phyloP scores from a whole-genome alignment of 2,113 vertebrate genomes.

The Sapayoa aenigma region DNA sequence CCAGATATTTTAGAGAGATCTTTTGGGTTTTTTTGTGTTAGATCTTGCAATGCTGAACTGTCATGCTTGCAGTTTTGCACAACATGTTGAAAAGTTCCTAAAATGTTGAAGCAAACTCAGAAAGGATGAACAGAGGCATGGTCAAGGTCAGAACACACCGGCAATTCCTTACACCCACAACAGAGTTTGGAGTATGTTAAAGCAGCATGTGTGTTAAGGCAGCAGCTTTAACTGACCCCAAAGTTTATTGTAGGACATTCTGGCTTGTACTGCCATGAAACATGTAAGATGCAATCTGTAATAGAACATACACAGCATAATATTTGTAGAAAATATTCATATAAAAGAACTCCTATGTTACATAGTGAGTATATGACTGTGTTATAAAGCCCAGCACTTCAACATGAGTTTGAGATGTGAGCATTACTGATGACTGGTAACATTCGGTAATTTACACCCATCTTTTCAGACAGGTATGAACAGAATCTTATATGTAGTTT shows the following conservation, averaged over 20 bases:
- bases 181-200: background rate
- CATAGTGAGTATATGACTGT: background rate
- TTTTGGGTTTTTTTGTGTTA: background rate
- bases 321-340: background rate
- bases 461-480: background rate
- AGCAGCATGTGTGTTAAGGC: background rate
- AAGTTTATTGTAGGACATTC: background rate
- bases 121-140: background rate
- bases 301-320: constrained; percentile 12
- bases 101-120: background rate
- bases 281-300: background rate
- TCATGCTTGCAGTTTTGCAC: constrained; percentile 30
- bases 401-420: background rate
- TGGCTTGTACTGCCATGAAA: background rate
- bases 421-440: background rate
- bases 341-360: background rate
- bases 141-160: background rate
- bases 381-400: background rate
- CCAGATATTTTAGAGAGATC: background rate
- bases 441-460: background rate
- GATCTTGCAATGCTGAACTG: constrained; percentile 16
- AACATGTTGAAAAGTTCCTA: background rate
- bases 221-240: background rate
- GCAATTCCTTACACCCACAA: background rate
- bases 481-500: background rate